Base-by-base conservation (phyloP, 1,140 invertebrate genomes). In the Acromyrmex heyeri region DNA sequence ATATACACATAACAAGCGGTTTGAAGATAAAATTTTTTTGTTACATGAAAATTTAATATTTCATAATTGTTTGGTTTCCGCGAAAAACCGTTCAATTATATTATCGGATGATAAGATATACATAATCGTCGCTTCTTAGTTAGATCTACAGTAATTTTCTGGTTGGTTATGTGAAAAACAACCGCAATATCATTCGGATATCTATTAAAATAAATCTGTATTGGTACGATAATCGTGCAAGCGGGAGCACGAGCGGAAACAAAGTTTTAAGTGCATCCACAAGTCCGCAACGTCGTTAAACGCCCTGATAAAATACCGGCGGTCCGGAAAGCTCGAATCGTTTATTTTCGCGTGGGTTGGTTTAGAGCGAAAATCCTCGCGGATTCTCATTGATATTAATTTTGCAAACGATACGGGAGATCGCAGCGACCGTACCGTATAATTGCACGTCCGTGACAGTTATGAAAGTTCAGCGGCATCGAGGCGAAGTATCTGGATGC, bases 311-410 rank as follows among this genome's bases (percentile, higher is more conserved):
- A 73, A 82, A 73, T 73, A 61, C 69, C 38, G 38, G 38, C 67
- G 55, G 38, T 16, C 53, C 55, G 78, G 34, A 44, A 70, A 50
- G 16, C 65, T 44, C 62, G 50, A 38, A 48, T 79, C 79, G 67
- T 73, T 82, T 73, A 82, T 82, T 82, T 82, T 82, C 79, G 53
- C 79, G 79, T 82, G 55, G 55, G 79, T 27, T 18, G 62, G 79
- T 55, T 82, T 50, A 73, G 69, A 82, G 70, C 69, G 87, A 89
- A 89, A 89, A 89, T 89, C 87, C 88, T 79, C 81, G 82, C 55
- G 81, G 53, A 88, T 88, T 72, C 67, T 73, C 73, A 48, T 82
- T 82, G 73, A 78, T 75, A 89, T 89, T 82, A 89, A 89, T 89
- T 64, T 89, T 89, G 87, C 88, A 89, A 65, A 50, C 44, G 76